Percentiles rank a stretch among this genome's conserved stretches.
These are phyloP conservation scores for Nipponia nippon DNA, from an alignment of 2,113 vertebrate genomes.

Conservation along the genomic window DNA sequence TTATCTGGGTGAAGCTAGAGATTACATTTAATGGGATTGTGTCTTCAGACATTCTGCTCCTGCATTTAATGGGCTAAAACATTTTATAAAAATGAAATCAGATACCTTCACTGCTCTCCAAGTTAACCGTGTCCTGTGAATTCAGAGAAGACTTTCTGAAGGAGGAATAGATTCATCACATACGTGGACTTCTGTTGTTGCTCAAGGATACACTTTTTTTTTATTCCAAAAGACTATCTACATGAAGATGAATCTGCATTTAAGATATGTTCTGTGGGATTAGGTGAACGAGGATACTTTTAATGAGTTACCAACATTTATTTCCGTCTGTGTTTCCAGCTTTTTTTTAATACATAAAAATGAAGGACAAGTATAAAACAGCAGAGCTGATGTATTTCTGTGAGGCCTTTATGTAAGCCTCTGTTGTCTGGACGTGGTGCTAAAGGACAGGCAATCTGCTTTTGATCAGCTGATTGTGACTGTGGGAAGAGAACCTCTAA, in stretches of 20 bases:
- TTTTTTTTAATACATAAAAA: slow-evolving; percentile 26
- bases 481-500: slow-evolving; percentile 44
- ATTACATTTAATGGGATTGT: slow-evolving; percentile 43
- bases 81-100: slow-evolving; percentile 47
- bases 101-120: background rate
- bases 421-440: slow-evolving; percentile 40
- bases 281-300: slow-evolving; percentile 27
- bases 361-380: slow-evolving; percentile 57
- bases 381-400: background rate
- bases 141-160: slow-evolving; percentile 36
- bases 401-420: slow-evolving; percentile 55
- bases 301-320: background rate
- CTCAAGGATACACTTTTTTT: background rate
- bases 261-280: slow-evolving; percentile 20
- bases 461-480: slow-evolving; percentile 54
- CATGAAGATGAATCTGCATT: background rate
- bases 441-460: slow-evolving; percentile 60
- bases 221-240: background rate
- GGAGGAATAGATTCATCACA: slow-evolving; percentile 12
- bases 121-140: slow-evolving; percentile 27
- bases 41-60: slow-evolving; percentile 44
- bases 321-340: background rate
- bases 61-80: slow-evolving; percentile 44
- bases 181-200: background rate
- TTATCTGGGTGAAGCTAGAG: slow-evolving; percentile 49